These are phyloP conservation scores for Psittacara wagleri DNA, from an alignment of 2,113 vertebrate species.

Conservation along the genomic window DNA sequence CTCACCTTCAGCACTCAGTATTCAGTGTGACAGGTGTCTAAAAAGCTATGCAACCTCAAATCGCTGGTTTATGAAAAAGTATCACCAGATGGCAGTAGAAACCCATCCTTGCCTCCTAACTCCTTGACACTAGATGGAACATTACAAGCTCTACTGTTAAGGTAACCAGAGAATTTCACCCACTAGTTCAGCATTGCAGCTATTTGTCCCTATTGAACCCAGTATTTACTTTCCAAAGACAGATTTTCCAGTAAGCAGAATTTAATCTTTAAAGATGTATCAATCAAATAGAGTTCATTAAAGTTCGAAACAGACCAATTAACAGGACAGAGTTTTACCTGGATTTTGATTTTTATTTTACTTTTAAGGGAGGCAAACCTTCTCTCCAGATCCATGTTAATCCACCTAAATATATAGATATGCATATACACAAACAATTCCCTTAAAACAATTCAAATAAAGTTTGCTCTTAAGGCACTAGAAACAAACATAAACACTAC, in stretches of 20 bases:
- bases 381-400: neutral
- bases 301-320: neutral
- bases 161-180: neutral
- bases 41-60: neutral
- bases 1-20: neutral
- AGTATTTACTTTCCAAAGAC: neutral
- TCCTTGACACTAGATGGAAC: neutral
- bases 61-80: neutral
- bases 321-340: neutral
- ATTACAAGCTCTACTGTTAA: neutral
- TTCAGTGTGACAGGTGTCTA: neutral
- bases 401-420: neutral
- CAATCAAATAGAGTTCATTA: neutral
- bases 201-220: neutral
- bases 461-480: neutral
- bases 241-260: neutral
- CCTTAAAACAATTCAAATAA: neutral
- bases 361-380: neutral
- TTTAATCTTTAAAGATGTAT: neutral
- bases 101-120: neutral
- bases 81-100: constrained; percentile 44
- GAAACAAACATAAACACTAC: neutral
- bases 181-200: neutral
- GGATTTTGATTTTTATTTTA: neutral
- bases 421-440: neutral